A percentile compares a stretch with the other conserved stretches of the same genome.
phyloP scores from a whole-genome alignment of 1,140 invertebrate genomes.

The Belonocnema kinseyi region DNA sequence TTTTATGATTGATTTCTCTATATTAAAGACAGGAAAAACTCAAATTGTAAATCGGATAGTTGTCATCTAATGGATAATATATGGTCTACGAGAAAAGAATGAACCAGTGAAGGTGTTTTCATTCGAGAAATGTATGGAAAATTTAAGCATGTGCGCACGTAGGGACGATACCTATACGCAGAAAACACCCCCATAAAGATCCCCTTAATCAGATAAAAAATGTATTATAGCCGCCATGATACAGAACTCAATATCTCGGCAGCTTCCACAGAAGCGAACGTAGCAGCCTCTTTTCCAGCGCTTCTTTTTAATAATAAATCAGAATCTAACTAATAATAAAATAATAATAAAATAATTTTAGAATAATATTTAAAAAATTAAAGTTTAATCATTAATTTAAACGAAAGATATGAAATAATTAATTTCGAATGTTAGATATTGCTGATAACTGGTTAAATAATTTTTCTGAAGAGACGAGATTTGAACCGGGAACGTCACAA shows the following conservation, averaged over 20 bases:
- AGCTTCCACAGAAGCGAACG: slow-evolving; percentile 33
- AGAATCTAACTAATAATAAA: not conserved
- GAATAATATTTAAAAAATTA: no score
- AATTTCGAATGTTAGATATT: no score
- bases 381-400: no score
- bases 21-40: not conserved
- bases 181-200: slow-evolving; percentile 73
- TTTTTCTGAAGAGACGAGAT: no score
- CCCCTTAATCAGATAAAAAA: slow-evolving; percentile 77
- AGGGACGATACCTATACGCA: slow-evolving; percentile 45
- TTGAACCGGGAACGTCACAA: no score
- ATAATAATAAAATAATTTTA: no score
- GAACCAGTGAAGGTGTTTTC: slow-evolving; percentile 16
- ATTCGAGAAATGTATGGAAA: slow-evolving; percentile 13
- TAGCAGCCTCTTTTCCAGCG: slow-evolving; percentile 38
- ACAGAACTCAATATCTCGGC: slow-evolving; percentile 74
- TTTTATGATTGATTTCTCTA: no score
- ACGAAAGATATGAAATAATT: no score
- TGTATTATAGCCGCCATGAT: slow-evolving; percentile 76
- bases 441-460: no score
- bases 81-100: not conserved
- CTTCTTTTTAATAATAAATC: slow-evolving; percentile 40
- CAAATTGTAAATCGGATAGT: not conserved
- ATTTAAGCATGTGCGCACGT: slow-evolving; percentile 25
- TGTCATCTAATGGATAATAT: not conserved